Conservation (phyloP, 2,797 vertebrate genomes). For the Trachops cirrhosus region DNA sequence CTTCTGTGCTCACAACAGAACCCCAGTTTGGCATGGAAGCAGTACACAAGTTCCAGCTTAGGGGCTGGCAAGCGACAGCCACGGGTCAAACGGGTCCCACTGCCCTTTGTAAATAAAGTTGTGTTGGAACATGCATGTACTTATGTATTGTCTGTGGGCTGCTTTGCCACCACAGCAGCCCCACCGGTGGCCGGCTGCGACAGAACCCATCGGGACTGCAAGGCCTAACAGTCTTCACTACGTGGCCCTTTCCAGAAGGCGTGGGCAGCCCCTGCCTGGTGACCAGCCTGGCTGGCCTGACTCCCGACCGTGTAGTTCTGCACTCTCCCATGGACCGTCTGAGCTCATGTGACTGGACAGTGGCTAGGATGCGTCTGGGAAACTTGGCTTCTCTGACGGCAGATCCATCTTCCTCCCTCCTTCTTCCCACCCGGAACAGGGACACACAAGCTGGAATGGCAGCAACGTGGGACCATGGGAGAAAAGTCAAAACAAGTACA, state of each 20-base stretch:
- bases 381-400: neutral
- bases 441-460: neutral
- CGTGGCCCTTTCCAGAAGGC: neutral
- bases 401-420: neutral
- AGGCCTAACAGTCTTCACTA: neutral
- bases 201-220: neutral
- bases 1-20: neutral
- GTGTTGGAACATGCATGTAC: neutral
- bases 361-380: neutral
- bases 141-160: neutral
- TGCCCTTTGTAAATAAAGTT: neutral
- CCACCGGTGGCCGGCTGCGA: neutral
- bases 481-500: neutral
- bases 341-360: neutral
- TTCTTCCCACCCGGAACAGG: neutral
- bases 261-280: too few relatives aligned
- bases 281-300: neutral
- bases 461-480: neutral
- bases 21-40: neutral
- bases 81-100: neutral
- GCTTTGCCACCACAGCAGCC: neutral
- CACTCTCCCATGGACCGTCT: neutral
- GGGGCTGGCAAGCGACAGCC: neutral
- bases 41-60: neutral
- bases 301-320: neutral